Conservation (phyloP, 2,888 invertebrate genomes). For the Latrodectus elegans region DNA sequence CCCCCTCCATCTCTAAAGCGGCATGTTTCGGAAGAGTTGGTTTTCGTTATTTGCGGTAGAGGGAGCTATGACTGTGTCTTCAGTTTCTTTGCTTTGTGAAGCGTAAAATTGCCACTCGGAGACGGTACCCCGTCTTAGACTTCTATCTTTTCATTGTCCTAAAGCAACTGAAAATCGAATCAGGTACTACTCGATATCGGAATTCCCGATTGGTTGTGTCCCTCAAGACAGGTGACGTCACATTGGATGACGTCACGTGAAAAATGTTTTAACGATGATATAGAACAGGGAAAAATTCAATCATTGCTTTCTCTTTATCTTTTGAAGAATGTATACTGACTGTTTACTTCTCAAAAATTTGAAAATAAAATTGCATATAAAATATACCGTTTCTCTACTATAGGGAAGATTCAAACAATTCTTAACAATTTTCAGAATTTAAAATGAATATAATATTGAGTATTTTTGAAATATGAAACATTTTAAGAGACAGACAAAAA, state of each 20-base stretch:
- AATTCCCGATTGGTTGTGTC: conserved; percentile 52
- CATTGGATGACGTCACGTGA: conserved; percentile 34
- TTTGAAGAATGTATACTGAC: neutral
- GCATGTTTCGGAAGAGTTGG: conserved; percentile 13
- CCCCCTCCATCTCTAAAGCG: neutral
- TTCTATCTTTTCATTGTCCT: conserved; percentile 43
- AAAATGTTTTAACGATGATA: conserved; percentile 41
- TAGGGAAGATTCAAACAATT: too few species aligned
- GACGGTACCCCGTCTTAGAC: conserved; percentile 18
- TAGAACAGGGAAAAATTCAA: conserved; percentile 38
- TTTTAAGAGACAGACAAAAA: too few species aligned
- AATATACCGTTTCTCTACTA: too few species aligned
- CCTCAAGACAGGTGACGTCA: conserved; percentile 45
- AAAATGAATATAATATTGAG: too few species aligned
- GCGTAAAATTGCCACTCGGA: conserved; percentile 49
- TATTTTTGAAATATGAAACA: too few species aligned
- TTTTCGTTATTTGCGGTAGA: conserved; percentile 15
- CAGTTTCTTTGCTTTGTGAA: conserved; percentile 18
- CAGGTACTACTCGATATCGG: conserved; percentile 49
- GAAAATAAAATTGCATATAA: neutral
- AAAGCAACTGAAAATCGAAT: conserved; percentile 48
- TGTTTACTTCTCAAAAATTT: neutral
- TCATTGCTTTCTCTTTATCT: conserved; percentile 28
- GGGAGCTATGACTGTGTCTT: conserved; percentile 7
- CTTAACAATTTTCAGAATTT: too few species aligned